Evolutionary conservation across 2,797 vertebrate genomes (phyloP), one percentile per base, ranked within the genome.

Genomic region (Meda fulgida): DNA sequence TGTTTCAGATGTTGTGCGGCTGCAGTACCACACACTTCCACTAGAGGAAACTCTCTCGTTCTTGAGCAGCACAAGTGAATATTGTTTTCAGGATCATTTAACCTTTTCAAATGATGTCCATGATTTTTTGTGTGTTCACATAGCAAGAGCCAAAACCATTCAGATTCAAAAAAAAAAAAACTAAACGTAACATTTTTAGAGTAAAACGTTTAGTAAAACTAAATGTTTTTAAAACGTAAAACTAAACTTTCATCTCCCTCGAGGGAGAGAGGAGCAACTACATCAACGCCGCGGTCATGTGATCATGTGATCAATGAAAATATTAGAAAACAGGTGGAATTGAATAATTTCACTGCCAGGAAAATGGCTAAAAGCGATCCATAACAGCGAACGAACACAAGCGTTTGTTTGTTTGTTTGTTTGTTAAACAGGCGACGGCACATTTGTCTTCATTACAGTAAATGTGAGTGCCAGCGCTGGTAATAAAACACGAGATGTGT

Each of bases 221-320:
- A n/a, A n/a, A n/a, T n/a, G 6, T 6, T 7, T 36, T 36, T 7
- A 7, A 7, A 36, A 36, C 7, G 8, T 40, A 40, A 40, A 40
- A 10, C 43, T 43, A 43, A 43, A 43, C 43, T 43, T 13, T 99
- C 85, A 99, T 99, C 93, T 99, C 97, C 77, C 98, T 99, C 40
- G 97, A 99, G 1, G 98, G 98, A 4, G 98, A 99, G 92, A 99
- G 97, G 91, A 98, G 97, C 93, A 99, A 99, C 93, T 99, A 99
- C 94, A 98, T 99, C 94, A 99, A 99, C 4, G n/a, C n/a, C n/a
- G n/a, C n/a, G n/a, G n/a, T n/a, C n/a, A 99, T 99, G 78, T 81
- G 84, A 88, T 89, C 87, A 89, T 83, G 82, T 83, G 83, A 83
- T 88, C 79, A 84, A 84, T 85, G 78, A 86, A 46, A 14, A 86